A percentile compares a stretch with the other conserved stretches of the same genome.
These are phyloP conservation scores for Peromyscus californicus DNA, from an alignment of 2,113 vertebrate genomes.

Conservation along the genomic window DNA sequence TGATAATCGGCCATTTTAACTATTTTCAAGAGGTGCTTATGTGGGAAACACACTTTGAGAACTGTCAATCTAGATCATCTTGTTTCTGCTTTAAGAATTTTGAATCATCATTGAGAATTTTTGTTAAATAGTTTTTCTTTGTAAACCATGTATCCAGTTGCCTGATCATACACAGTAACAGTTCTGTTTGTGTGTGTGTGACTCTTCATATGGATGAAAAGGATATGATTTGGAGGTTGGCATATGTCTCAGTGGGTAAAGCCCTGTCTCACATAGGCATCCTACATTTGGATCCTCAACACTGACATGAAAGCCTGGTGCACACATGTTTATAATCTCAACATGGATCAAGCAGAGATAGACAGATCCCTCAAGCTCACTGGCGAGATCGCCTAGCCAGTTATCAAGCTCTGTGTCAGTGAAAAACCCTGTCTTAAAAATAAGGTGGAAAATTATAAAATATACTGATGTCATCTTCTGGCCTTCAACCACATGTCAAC, in stretches of 20 bases:
- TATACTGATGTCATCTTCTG: too few species aligned
- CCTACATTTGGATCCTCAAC: too few species aligned
- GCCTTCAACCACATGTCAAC: background rate
- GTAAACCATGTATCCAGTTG: background rate
- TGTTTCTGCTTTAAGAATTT: constrained; percentile 8
- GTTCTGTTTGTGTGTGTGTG: background rate
- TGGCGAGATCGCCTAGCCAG: too few species aligned
- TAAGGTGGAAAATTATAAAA: background rate
- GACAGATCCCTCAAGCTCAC: background rate
- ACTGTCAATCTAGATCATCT: background rate
- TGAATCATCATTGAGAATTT: constrained; percentile 15
- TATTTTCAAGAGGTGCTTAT: background rate
- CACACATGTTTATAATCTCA: background rate
- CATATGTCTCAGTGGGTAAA: background rate
- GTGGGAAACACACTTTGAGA: background rate
- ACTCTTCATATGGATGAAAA: constrained; percentile 9
- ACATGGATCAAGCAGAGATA: too few species aligned
- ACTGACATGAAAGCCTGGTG: too few species aligned
- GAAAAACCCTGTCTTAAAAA: background rate
- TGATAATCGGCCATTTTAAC: background rate
- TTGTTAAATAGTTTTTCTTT: constrained; percentile 25
- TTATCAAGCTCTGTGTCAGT: background rate
- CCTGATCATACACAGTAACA: background rate
- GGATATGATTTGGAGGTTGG: background rate
- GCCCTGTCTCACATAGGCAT: background rate